Base-by-base conservation (phyloP, 2,113 vertebrate species). In the Lampris incognitus region DNA sequence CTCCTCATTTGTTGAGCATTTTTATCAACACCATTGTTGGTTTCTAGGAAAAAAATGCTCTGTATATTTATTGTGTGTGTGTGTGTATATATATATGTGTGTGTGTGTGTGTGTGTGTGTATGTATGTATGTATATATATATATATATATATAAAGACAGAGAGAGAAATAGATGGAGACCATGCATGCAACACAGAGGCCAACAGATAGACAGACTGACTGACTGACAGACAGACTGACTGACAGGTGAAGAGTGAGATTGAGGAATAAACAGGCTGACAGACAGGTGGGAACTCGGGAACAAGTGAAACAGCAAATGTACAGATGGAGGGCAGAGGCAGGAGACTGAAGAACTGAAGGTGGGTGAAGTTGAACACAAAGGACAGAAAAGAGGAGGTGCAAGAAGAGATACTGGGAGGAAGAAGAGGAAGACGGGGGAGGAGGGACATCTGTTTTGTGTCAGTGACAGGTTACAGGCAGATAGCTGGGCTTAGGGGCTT, bases 391-490 rank as follows among this genome's bases (percentile, higher is more conserved):
- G 71, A 10, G 61, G 66, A 76, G 70, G 69, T 66, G 79, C 78
- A 87, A 81, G 86, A 89, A 85, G 69, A 84, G 84, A 83, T 85
- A 80, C 55, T 69, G 66, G 59, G 78, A 76, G 83, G 77, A 82
- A 80, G 67, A 41, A 40, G 36, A 38, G 5, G 65, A 40, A 40
- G 65, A 9, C 7, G 50, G 49, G 13, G 2, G 69, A 72, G 72
- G 72, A 77, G 83, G 78, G 74, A 88, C 88, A 91, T 92, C 88
- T 92, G 91, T 88, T 92, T 89, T 78, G 79, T 86, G 78, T 91
- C 86, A 85, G 72, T 24, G 63, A 76, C 82, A 85, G 85, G 89
- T 89, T 90, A 78, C 51, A 84, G 74, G 80, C 86, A 76, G 88
- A 91, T 89, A 89, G 84, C 1, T 10, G 37, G 70, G 75, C 73